Evolutionary conservation across 2,113 vertebrate genomes (phyloP), one percentile per base, ranked within the genome.

Genomic region (Phalacrocorax pelagicus): DNA sequence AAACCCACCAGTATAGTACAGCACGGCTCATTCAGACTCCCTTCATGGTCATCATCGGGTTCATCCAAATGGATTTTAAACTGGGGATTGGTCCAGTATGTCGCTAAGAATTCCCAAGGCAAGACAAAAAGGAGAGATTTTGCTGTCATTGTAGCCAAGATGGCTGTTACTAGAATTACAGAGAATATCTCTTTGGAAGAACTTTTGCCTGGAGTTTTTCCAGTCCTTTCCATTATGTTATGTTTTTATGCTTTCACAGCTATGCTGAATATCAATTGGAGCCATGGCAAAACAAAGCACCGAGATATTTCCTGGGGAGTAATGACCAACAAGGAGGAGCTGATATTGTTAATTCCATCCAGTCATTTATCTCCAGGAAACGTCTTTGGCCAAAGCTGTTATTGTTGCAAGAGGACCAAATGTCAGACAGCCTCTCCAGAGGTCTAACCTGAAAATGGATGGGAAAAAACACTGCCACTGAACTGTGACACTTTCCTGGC

Each of bases 1-100:
- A 99, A 94, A 30, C 98, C 99, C 87, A 99, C 96, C 67, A 99
- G 95, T 32, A 99, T 30, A 0, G 97, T 99, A 52, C 99, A 99
- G 92, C 97, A 94, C 0, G 98, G 98, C 27, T 99, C 98, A 2
- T 86, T 82, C 6, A 85, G 52, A 12, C 89, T 88, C 51, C 98
- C 99, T 70, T 98, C 95, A 8, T 98, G 98, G 90, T 98, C 98
- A 58, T 99, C 97, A 2, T 99, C 99, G n/a, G 94, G 96, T 16
- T 99, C 97, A 0, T 98, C 97, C 98, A 99, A 51, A 15, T 38
- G 92, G 36, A 99, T 98, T 96, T 97, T 98, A 96, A 99, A 99
- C 97, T 99, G 99, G 20, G 98, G 98, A 65, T 99, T 99, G 79
- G 97, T 98, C 99, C 98, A 99, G 81, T 98, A 99, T 1, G 98